Conservation (phyloP, 2,797 vertebrate genomes). For the Trichosurus vulpecula region DNA sequence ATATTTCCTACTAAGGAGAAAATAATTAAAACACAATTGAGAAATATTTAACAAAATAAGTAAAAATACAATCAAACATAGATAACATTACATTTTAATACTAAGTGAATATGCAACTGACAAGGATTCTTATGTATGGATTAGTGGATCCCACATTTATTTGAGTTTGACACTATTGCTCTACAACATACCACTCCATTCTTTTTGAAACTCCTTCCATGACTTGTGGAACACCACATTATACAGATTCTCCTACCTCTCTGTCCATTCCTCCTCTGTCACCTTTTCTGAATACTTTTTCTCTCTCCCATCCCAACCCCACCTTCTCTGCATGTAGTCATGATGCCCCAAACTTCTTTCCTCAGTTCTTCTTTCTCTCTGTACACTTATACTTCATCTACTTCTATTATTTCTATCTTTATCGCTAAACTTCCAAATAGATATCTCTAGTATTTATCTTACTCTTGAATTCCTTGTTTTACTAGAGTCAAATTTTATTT, state of each 20-base stretch:
- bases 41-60: background rate
- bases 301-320: background rate
- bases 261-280: background rate
- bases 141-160: background rate
- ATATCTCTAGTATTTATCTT: background rate
- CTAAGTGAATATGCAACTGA: background rate
- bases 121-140: background rate
- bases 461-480: background rate
- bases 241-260: background rate
- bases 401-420: too few species aligned
- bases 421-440: too few species aligned
- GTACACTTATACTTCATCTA: too few species aligned
- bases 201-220: background rate
- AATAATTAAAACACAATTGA: background rate
- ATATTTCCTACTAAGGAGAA: background rate
- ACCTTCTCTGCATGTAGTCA: background rate
- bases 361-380: too few species aligned
- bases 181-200: background rate
- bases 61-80: background rate
- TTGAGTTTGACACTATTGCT: background rate
- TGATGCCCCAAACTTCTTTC: background rate
- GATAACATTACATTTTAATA: background rate
- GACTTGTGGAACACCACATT: background rate
- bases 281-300: background rate
- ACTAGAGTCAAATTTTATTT: background rate